phyloP scores from a whole-genome alignment of 2,888 invertebrate genomes.

The Mylabris sibirica region DNA sequence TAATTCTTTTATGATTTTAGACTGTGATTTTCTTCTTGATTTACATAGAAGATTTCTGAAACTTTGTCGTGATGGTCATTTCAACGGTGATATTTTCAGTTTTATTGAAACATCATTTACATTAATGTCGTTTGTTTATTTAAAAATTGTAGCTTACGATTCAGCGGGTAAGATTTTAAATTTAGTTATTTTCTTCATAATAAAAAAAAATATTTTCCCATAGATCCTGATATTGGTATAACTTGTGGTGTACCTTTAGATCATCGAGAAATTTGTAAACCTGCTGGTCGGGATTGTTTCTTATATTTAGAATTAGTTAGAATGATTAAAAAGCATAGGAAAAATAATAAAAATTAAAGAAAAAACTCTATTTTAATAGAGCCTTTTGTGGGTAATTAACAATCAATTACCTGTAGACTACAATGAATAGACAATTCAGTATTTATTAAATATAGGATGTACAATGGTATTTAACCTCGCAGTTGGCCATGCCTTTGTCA shows the following conservation, averaged over 20 bases:
- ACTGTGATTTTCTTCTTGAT: slow-evolving; percentile 72
- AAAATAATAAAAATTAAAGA: background rate
- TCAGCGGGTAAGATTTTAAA: slow-evolving; percentile 72
- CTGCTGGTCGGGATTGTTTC: slow-evolving; percentile 72
- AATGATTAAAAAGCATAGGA: slow-evolving; percentile 63
- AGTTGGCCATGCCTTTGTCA: no score
- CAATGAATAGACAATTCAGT: no score
- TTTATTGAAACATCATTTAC: slow-evolving; percentile 82
- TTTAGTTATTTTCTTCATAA: background rate
- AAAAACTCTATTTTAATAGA: background rate
- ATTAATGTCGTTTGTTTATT: slow-evolving; percentile 75
- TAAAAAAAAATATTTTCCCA: slow-evolving; percentile 37
- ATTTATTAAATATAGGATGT: no score
- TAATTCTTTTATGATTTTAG: slow-evolving; percentile 60
- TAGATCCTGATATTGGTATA: slow-evolving; percentile 83
- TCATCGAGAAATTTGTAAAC: slow-evolving; percentile 88
- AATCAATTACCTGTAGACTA: no score
- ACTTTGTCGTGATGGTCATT: slow-evolving; percentile 63
- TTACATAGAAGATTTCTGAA: slow-evolving; percentile 71
- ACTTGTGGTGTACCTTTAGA: slow-evolving; percentile 78
- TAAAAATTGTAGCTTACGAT: slow-evolving; percentile 78
- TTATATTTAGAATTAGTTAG: slow-evolving; percentile 73
- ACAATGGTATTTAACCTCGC: no score
- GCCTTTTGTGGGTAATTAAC: background rate
- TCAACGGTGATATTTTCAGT: slow-evolving; percentile 71